These are phyloP conservation scores for Samia ricini DNA, from an alignment of 1,140 invertebrate species.

Conservation along the genomic window DNA sequence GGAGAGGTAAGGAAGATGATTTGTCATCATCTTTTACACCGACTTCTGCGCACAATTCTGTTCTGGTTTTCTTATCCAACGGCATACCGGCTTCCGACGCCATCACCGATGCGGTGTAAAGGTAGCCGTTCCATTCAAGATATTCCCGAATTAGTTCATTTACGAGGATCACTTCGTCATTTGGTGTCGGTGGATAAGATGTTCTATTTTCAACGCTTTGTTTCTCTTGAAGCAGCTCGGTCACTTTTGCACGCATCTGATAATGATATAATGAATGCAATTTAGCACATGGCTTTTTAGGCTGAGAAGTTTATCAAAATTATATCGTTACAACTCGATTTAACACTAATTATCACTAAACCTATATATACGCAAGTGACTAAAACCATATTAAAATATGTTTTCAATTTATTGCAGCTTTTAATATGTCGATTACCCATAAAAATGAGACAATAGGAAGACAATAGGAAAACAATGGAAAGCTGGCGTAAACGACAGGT, in stretches of 20 bases:
- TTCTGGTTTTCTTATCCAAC: conserved; percentile 32
- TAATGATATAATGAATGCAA: too few species aligned
- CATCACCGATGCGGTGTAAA: conserved; percentile 76
- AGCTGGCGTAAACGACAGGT: too few species aligned
- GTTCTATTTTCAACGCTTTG: conserved; percentile 22
- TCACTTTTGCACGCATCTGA: conserved; percentile 62
- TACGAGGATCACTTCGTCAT: conserved; percentile 72
- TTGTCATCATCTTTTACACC: conserved; percentile 67
- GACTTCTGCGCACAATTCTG: conserved; percentile 53
- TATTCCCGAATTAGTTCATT: conserved; percentile 78
- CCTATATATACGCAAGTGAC: too few species aligned
- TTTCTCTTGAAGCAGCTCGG: conserved; percentile 48
- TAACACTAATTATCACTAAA: too few species aligned
- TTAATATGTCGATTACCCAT: too few species aligned
- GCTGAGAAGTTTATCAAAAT: too few species aligned
- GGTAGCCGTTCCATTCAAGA: conserved; percentile 77
- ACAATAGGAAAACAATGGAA: too few species aligned
- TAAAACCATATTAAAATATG: too few species aligned
- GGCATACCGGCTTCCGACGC: conserved; percentile 61
- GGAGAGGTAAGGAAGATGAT: conserved; percentile 53
- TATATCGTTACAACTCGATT: too few species aligned
- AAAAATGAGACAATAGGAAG: too few species aligned
- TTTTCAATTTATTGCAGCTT: too few species aligned
- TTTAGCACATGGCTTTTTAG: too few species aligned
- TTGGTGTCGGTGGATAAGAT: conserved; percentile 44